Evolutionary conservation across 2,113 vertebrate genomes (phyloP).

Genomic region (Mesocricetus auratus): DNA sequence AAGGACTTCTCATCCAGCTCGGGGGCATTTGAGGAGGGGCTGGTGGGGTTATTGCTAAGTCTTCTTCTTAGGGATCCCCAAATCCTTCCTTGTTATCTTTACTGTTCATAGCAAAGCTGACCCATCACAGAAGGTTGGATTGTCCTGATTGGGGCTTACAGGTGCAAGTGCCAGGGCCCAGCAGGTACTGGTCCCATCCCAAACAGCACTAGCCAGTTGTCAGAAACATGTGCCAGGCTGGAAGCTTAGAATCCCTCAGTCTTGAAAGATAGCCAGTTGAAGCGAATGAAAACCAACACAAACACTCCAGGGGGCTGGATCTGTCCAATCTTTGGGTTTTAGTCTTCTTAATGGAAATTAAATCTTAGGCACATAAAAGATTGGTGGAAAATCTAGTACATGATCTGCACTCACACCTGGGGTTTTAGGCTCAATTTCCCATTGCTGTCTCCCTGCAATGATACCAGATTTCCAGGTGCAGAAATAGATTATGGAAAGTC

Average conservation of each 20-base stretch:
- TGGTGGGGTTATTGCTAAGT: not conserved
- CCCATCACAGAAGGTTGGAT: rapidly evolving
- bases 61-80: not conserved
- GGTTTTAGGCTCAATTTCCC: not conserved
- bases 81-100: not conserved
- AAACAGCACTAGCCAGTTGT: not conserved
- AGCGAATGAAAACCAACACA: not conserved
- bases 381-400: not conserved
- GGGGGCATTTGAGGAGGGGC: not conserved
- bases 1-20: not conserved
- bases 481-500: not conserved
- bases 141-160: not conserved
- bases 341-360: not conserved
- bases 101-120: not conserved
- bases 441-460: not conserved
- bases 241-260: not conserved
- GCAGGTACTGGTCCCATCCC: not conserved
- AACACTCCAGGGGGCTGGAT: not conserved
- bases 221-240: not conserved
- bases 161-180: not conserved
- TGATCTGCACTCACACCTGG: not conserved
- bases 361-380: no score
- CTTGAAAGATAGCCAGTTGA: not conserved
- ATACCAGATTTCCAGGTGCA: not conserved
- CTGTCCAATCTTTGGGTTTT: not conserved